Conservation (phyloP, 1,140 invertebrate species). For the Pseudachorutes palmiensis region DNA sequence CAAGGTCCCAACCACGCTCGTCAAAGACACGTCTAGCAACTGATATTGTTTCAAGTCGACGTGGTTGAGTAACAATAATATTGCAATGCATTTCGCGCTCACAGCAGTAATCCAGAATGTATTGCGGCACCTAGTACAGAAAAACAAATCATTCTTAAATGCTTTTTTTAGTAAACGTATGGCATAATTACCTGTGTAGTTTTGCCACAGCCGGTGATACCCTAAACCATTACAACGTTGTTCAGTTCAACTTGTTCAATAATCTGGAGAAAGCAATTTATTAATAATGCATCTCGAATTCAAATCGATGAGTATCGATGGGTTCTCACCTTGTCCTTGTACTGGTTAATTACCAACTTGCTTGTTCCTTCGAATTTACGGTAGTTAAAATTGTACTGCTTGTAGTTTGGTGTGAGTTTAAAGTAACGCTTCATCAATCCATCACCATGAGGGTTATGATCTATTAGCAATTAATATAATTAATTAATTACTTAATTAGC, state of each 20-base stretch:
- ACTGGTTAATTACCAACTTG: too few species aligned
- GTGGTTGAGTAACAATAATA: conserved; percentile 79
- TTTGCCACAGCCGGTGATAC: conserved; percentile 63
- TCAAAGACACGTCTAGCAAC: conserved; percentile 65
- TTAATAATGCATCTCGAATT: conserved; percentile 1
- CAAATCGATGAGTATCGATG: too few species aligned
- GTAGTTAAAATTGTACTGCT: too few species aligned
- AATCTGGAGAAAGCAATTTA: conserved; percentile 43
- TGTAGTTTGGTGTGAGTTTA: too few species aligned
- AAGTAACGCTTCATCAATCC: too few species aligned
- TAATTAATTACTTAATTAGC: too few species aligned
- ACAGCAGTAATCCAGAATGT: conserved; percentile 66
- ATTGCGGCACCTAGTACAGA: conserved; percentile 54
- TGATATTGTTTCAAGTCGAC: conserved; percentile 73
- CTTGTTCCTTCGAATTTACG: too few species aligned
- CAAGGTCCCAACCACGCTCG: conserved; percentile 68
- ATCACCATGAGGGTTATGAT: too few species aligned
- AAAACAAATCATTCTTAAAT: neutral
- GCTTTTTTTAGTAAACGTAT: neutral
- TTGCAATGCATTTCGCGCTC: conserved; percentile 56
- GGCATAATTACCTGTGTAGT: conserved; percentile 27
- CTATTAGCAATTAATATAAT: too few species aligned
- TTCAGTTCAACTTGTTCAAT: conserved; percentile 56
- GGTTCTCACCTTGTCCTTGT: too few species aligned
- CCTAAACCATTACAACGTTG: conserved; percentile 72